These are phyloP conservation scores for Hermetia illucens DNA, from an alignment of 1,140 invertebrate genomes.

Conservation along the genomic window DNA sequence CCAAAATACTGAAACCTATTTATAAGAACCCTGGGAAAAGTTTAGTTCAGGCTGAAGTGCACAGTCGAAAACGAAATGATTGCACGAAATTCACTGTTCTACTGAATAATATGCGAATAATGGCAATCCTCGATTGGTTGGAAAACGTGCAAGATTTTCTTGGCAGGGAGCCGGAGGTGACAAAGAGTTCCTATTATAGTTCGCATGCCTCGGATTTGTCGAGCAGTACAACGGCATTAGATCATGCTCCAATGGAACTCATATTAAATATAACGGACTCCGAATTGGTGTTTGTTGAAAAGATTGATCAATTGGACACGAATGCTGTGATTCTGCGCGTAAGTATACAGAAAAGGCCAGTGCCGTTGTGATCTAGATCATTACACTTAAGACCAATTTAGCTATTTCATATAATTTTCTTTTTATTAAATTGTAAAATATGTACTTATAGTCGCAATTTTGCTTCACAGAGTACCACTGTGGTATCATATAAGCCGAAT, in stretches of 20 bases:
- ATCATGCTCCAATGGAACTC: constrained; percentile 52
- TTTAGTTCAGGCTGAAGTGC: constrained; percentile 71
- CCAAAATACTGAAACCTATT: constrained; percentile 73
- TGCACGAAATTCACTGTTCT: constrained; percentile 77
- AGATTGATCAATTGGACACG: constrained; percentile 72
- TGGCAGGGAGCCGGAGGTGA: constrained; percentile 19
- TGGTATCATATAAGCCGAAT: constrained; percentile 63
- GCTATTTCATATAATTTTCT: too few relatives aligned
- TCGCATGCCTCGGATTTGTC: not conserved
- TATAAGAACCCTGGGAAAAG: constrained; percentile 34
- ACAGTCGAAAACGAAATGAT: constrained; percentile 55
- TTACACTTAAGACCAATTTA: too few relatives aligned
- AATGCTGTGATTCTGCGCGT: constrained; percentile 90
- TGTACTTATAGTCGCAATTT: not conserved
- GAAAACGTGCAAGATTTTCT: constrained; percentile 74
- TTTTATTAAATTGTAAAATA: too few relatives aligned
- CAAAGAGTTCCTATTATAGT: not conserved
- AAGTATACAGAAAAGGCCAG: constrained; percentile 3
- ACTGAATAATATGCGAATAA: constrained; percentile 89
- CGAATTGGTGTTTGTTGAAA: constrained; percentile 86
- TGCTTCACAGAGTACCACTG: constrained; percentile 56
- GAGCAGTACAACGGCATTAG: constrained; percentile 3
- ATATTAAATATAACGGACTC: constrained; percentile 93
- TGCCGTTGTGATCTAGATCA: too few relatives aligned
- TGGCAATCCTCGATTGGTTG: constrained; percentile 91